These are phyloP conservation scores for Epinotia nisella DNA, from an alignment of 2,888 invertebrate genomes.

Conservation along the genomic window DNA sequence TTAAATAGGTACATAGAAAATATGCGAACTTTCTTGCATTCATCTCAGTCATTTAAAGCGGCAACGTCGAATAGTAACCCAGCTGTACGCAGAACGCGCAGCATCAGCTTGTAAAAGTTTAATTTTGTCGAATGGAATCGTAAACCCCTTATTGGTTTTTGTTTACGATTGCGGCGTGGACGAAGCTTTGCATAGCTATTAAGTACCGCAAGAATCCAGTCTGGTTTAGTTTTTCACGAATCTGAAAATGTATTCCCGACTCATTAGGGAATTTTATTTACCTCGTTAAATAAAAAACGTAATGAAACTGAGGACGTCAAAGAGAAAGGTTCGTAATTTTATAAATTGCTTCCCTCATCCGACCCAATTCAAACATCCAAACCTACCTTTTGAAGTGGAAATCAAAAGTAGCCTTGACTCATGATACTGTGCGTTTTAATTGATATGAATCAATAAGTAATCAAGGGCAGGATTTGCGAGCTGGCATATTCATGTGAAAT, in stretches of 20 bases:
- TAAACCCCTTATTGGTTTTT: conserved; percentile 78
- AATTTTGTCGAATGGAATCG: conserved; percentile 80
- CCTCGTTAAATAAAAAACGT: conserved; percentile 39
- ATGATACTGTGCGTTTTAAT: conserved; percentile 46
- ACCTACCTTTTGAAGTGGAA: conserved; percentile 48
- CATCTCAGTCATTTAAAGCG: conserved; percentile 39
- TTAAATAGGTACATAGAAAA: no score
- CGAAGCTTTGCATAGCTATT: conserved; percentile 64
- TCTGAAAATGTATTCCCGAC: conserved; percentile 26
- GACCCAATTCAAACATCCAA: conserved; percentile 50
- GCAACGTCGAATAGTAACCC: conserved; percentile 70
- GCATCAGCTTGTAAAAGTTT: conserved; percentile 73
- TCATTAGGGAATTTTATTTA: conserved; percentile 40
- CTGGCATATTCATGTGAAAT: conserved; percentile 19
- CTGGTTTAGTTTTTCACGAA: conserved; percentile 30
- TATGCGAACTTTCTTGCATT: neutral
- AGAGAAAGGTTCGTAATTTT: conserved; percentile 51
- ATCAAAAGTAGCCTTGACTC: conserved; percentile 50
- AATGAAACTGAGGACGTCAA: conserved; percentile 48
- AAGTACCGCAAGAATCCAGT: conserved; percentile 53
- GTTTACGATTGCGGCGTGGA: conserved; percentile 73
- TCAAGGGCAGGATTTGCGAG: conserved; percentile 8
- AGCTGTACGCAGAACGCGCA: conserved; percentile 32
- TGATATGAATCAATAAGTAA: conserved; percentile 43
- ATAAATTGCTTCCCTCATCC: conserved; percentile 51